Evolutionary conservation across 2,113 vertebrate species (phyloP).

Genomic region (Gadus chalcogrammus): DNA sequence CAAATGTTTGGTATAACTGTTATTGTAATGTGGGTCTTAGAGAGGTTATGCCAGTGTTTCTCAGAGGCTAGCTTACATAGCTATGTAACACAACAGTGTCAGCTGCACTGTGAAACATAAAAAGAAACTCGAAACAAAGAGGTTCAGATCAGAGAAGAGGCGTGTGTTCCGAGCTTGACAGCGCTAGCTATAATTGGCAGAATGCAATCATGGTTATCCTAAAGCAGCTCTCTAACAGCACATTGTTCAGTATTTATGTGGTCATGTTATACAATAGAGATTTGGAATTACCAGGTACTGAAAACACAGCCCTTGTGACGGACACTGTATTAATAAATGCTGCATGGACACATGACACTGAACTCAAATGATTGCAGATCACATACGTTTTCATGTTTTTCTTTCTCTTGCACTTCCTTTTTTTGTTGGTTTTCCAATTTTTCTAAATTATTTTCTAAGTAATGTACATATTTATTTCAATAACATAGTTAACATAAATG

Average conservation of each 20-base stretch:
- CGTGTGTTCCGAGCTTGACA: slow-evolving; percentile 44
- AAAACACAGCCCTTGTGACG: slow-evolving; percentile 28
- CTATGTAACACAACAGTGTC: slow-evolving; percentile 47
- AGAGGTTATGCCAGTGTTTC: slow-evolving; percentile 60
- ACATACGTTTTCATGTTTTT: slow-evolving; percentile 33
- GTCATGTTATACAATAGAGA: slow-evolving; percentile 38
- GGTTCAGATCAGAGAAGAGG: slow-evolving; percentile 46
- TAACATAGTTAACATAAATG: slow-evolving; percentile 74
- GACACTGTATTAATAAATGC: slow-evolving; percentile 24
- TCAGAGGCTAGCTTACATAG: slow-evolving; percentile 55
- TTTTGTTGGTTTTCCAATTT: slow-evolving; percentile 34
- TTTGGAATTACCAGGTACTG: slow-evolving; percentile 30
- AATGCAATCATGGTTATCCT: slow-evolving; percentile 45
- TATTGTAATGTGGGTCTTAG: slow-evolving; percentile 52
- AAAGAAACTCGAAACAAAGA: slow-evolving; percentile 54
- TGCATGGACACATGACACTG: slow-evolving; percentile 33
- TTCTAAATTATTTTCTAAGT: slow-evolving; percentile 42
- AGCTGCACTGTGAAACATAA: slow-evolving; percentile 46
- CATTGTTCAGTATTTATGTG: slow-evolving; percentile 27
- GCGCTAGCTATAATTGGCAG: slow-evolving; percentile 42
- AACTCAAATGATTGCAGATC: slow-evolving; percentile 62
- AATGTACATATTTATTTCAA: slow-evolving; percentile 68
- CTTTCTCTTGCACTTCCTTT: not conserved
- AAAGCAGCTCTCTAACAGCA: slow-evolving; percentile 48
- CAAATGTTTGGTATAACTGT: slow-evolving; percentile 63